Conservation (phyloP, 1,140 invertebrate species). For the Platorchestia sp. region DNA sequence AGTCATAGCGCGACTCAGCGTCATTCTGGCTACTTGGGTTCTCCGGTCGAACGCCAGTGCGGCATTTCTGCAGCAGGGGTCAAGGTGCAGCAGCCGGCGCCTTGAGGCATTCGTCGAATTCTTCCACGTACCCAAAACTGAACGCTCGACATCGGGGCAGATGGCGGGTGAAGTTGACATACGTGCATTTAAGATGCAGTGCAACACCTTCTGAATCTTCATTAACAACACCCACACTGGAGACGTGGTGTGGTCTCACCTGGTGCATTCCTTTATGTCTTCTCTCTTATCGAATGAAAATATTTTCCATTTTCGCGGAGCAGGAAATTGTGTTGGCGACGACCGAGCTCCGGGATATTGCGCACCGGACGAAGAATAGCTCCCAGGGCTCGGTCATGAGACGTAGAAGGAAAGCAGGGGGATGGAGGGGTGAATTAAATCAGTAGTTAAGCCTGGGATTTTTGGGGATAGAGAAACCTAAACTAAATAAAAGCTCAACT, state of each 20-base stretch:
- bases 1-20: neutral
- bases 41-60: neutral
- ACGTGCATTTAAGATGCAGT: neutral
- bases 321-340: neutral
- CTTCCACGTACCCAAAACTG: neutral
- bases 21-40: neutral
- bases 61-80: neutral
- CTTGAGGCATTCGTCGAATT: neutral
- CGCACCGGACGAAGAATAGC: neutral
- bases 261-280: neutral
- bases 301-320: neutral
- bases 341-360: neutral
- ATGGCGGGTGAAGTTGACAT: neutral
- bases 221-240: neutral
- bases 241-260: neutral
- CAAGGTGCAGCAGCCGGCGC: neutral
- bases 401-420: neutral
- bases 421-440: neutral
- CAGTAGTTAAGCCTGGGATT: neutral
- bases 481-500: neutral
- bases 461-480: neutral
- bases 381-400: neutral
- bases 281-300: neutral
- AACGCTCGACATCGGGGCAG: neutral
- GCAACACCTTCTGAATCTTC: neutral